phyloP scores from a whole-genome alignment of 2,113 vertebrate species.

The Phoxinus phoxinus region DNA sequence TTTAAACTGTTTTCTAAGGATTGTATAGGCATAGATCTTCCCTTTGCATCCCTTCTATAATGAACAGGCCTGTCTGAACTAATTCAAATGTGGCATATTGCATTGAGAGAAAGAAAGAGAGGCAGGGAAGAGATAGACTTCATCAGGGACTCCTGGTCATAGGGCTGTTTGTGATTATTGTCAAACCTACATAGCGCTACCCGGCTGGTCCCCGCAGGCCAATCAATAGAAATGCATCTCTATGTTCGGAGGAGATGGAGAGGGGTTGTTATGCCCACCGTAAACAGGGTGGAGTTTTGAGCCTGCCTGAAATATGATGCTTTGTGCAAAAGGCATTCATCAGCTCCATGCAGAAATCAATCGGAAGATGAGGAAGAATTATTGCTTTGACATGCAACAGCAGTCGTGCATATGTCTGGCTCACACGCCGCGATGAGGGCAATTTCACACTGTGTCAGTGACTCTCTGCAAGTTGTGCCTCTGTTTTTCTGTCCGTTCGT shows the following conservation, averaged over 20 bases:
- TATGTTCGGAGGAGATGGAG: constrained; percentile 46
- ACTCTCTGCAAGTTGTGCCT: constrained; percentile 21
- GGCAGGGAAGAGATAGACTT: constrained; percentile 42
- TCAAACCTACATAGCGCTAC: constrained; percentile 46
- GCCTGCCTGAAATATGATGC: constrained; percentile 51
- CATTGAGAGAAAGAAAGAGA: constrained; percentile 35
- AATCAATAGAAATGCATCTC: constrained; percentile 58
- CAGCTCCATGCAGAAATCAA: constrained; percentile 51
- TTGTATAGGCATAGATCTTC: constrained; percentile 69
- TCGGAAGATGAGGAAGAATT: constrained; percentile 56
- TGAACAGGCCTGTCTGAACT: constrained; percentile 72
- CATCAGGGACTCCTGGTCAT: constrained; percentile 21
- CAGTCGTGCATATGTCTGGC: constrained; percentile 41
- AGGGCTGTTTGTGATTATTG: constrained; percentile 43
- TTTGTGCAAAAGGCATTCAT: constrained; percentile 7
- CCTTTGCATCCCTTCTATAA: constrained; percentile 60
- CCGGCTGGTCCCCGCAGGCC: constrained; percentile 33
- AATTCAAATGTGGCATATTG: constrained; percentile 62
- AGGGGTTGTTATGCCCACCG: constrained; percentile 44
- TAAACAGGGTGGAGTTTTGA: constrained; percentile 49
- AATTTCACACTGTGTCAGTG: constrained; percentile 43
- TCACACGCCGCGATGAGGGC: constrained; percentile 41
- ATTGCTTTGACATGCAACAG: constrained; percentile 44
- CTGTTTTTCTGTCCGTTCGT: neutral
- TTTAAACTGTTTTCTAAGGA: constrained; percentile 79